A percentile compares a stretch with the other conserved stretches of the same genome.
Evolutionary conservation across 2,888 invertebrate species (phyloP).

Genomic region (Acanthosepion esculentum): DNA sequence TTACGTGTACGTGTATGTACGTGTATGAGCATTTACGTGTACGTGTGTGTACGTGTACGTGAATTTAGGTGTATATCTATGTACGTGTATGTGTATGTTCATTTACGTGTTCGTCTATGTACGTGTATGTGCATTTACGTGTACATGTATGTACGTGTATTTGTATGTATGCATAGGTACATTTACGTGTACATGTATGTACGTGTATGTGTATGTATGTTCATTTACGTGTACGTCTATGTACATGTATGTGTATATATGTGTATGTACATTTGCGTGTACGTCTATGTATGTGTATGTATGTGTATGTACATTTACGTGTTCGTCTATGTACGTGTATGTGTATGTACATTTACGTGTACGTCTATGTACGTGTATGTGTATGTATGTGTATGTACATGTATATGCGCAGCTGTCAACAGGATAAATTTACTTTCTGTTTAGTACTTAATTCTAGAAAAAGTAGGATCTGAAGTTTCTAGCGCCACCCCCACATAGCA

Average conservation of each 20-base stretch:
- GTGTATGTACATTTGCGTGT: background rate
- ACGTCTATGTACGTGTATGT: no score
- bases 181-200: no score
- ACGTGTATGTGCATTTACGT: background rate
- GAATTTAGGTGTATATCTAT: no score
- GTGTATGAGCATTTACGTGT: background rate
- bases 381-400: no score
- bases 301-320: background rate
- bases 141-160: background rate
- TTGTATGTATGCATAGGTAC: background rate
- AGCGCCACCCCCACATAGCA: no score
- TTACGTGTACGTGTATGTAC: background rate
- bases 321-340: background rate
- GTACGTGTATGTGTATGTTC: background rate
- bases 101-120: background rate
- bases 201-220: background rate
- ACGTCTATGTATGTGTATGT: background rate
- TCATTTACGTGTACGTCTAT: background rate
- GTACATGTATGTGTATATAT: background rate
- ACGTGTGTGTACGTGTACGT: background rate
- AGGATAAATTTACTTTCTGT: no score
- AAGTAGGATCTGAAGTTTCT: no score
- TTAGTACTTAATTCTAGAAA: no score
- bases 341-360: no score
- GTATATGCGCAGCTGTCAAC: no score